Evolutionary conservation across 2,888 invertebrate species (phyloP), one percentile per base, ranked within the genome.

Genomic region (Boloria selene): DNA sequence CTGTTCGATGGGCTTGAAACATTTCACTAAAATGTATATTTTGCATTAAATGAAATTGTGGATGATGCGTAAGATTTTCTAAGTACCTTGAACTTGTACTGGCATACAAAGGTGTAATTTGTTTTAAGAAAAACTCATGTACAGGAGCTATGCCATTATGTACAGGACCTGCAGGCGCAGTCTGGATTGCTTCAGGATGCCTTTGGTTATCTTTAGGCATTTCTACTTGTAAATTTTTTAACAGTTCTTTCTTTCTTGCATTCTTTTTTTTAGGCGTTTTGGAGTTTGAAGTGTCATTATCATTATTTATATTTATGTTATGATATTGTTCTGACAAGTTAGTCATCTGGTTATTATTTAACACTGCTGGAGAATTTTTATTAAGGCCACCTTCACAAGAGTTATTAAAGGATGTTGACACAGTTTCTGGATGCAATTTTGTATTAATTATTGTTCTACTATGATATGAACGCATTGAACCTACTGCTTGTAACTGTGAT

Each of bases 51-150:
- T 85, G 85, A 77, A 79, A 88, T 64, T 88, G 87, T 64, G 89
- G 89, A 72, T 89, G 88, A 70, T 88, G 77, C 18, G 80, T 76
- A 16, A 88, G 72, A 72, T 90, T 90, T 79, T 89, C 88, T 61
- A 89, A 75, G 74, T 90, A 88, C 51, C 85, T 85, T 5, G 88
- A 77, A 75, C 78, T 86, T n/a, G 80, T 75, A 68, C 73, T 78
- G 45, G 82, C 81, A 79, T 88, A 87, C 68, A 85, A 70, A 10
- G 87, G 86, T 53, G 82, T 79, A 63, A 83, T 77, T 67, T 86
- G 83, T 45, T 77, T 80, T 31, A 76, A 68, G 72, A 86, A 86
- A 66, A 83, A 76, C 18, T 89, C 84, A 54, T 88, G 83, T 22
- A 86, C 75, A n/a, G 63, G 62, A 45, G 56, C 61, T 13, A 45